Base-by-base conservation (phyloP, 2,888 invertebrate species). In the Maniola hyperantus region DNA sequence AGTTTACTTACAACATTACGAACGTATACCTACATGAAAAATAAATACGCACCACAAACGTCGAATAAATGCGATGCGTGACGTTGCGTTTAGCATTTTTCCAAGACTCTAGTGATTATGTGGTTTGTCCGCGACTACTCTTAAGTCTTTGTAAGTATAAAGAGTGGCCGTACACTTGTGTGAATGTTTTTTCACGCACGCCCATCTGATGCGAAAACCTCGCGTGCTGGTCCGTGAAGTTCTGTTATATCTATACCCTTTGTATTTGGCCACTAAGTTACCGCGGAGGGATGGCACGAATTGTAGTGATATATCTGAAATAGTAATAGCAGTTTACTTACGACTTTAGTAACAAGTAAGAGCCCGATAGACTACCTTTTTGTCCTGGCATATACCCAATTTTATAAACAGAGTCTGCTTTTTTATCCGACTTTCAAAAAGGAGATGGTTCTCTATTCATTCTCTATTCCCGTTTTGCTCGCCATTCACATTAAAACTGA, bases 31-130 rank as follows among this genome's bases (percentile, higher is more conserved):
- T n/a, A n/a, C n/a, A n/a, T n/a, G n/a, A n/a, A n/a, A n/a, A n/a
- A n/a, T n/a, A n/a, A n/a, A n/a, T n/a, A n/a, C n/a, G n/a, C n/a
- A n/a, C n/a, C n/a, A n/a, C n/a, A n/a, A n/a, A n/a, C n/a, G n/a
- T n/a, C n/a, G n/a, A n/a, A n/a, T n/a, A n/a, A n/a, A n/a, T n/a
- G n/a, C n/a, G n/a, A n/a, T n/a, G n/a, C n/a, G n/a, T n/a, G n/a
- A n/a, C n/a, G n/a, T n/a, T n/a, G n/a, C n/a, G n/a, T n/a, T n/a
- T n/a, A n/a, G n/a, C n/a, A n/a, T n/a, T n/a, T n/a, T n/a, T n/a
- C 26, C 4, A 39, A 11, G 39, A 39, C 39, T 39, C 39, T 10
- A 64, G 73, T 75, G 59, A 7, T 33, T 60, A 15, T 60, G 59
- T 0, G 59, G 59, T 34, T 60, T 60, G n/a, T 48, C 48, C 4